phyloP scores from a whole-genome alignment of 2,888 invertebrate genomes.

The Clusia tigrina region DNA sequence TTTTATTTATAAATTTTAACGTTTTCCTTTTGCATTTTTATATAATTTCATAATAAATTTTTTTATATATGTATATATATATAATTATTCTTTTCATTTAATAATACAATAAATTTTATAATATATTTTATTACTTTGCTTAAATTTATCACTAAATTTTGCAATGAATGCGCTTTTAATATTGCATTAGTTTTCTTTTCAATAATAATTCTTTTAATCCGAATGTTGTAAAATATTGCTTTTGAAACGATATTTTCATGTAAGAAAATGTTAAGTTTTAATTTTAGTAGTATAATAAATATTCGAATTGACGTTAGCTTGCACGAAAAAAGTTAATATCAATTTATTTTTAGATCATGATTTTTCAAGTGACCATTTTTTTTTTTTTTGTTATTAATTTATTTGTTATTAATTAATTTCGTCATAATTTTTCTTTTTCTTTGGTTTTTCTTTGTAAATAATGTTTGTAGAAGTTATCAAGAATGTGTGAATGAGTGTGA shows the following conservation, averaged over 20 bases:
- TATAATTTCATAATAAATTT: slow-evolving; percentile 29
- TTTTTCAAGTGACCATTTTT: slow-evolving; percentile 25
- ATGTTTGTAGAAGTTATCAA: not conserved
- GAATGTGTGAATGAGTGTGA: slow-evolving; percentile 15
- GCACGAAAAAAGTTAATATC: not conserved
- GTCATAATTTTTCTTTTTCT: slow-evolving; percentile 12
- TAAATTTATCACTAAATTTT: slow-evolving; percentile 8
- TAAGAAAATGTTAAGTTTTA: slow-evolving; percentile 13
- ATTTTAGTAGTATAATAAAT: slow-evolving; percentile 15
- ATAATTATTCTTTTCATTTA: slow-evolving; percentile 23
- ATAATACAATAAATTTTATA: slow-evolving; percentile 5
- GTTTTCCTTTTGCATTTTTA: slow-evolving; percentile 28
- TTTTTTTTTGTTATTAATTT: slow-evolving; percentile 16
- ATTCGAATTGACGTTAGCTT: slow-evolving; percentile 31
- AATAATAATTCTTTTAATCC: not conserved
- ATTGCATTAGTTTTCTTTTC: slow-evolving; percentile 13
- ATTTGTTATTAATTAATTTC: too few species aligned
- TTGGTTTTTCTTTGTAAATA: slow-evolving; percentile 3
- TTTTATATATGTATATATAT: slow-evolving; percentile 29
- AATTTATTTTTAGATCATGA: not conserved
- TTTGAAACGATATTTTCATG: slow-evolving; percentile 47
- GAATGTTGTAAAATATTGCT: slow-evolving; percentile 54
- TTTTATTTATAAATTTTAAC: slow-evolving; percentile 30
- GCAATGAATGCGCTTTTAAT: slow-evolving; percentile 3
- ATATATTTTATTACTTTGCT: not conserved